phyloP scores from a whole-genome alignment of 2,113 vertebrate genomes.

The Monopterus albus region DNA sequence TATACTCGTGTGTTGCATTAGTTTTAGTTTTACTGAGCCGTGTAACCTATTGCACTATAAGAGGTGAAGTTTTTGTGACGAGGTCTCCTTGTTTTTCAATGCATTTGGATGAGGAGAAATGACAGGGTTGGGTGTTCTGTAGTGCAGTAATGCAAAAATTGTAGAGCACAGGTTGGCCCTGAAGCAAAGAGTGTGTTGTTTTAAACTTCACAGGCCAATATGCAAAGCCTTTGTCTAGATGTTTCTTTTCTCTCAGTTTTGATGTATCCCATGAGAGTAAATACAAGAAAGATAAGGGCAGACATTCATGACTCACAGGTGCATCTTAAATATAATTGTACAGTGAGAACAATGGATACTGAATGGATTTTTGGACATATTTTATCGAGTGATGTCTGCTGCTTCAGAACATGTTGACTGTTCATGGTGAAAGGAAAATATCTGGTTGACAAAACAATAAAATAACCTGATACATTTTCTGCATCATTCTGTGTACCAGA shows the following conservation, averaged over 20 bases:
- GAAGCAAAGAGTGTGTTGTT: neutral
- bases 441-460: neutral
- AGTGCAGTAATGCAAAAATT: conserved; percentile 19
- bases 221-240: conserved; percentile 60
- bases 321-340: neutral
- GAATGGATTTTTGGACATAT: neutral
- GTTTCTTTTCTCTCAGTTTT: conserved; percentile 20
- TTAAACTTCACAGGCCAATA: conserved; percentile 50
- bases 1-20: neutral
- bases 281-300: neutral
- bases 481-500: neutral
- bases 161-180: neutral
- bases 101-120: neutral
- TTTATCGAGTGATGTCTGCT: neutral
- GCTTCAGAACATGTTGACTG: neutral
- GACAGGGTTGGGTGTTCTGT: conserved; percentile 4
- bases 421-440: neutral
- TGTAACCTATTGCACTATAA: conserved; percentile 53
- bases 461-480: neutral
- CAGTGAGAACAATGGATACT: neutral
- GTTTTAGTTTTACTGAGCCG: conserved; percentile 10
- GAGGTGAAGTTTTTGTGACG: conserved; percentile 2
- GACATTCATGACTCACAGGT: neutral
- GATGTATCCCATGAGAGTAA: neutral
- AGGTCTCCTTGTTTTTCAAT: conserved; percentile 3